These are phyloP conservation scores for Epicauta chinensis DNA, from an alignment of 1,140 invertebrate genomes.

Conservation along the genomic window DNA sequence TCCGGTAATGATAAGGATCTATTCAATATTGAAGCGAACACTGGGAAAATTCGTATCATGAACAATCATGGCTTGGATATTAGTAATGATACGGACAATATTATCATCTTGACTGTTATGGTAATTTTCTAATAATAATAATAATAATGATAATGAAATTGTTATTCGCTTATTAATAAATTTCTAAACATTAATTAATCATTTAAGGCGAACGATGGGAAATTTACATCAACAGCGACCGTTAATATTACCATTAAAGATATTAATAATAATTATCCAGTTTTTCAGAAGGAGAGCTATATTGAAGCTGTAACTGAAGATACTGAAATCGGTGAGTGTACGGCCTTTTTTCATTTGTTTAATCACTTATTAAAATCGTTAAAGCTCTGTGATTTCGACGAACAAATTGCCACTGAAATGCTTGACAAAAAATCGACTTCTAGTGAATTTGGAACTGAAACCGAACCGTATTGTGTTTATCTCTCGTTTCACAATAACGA, in stretches of 20 bases:
- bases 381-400: too few species aligned
- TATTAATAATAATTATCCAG: constrained; percentile 80
- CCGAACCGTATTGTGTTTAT: too few species aligned
- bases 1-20: constrained; percentile 56
- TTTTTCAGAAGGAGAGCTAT: constrained; percentile 69
- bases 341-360: too few species aligned
- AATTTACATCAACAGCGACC: constrained; percentile 59
- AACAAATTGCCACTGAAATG: too few species aligned
- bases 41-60: constrained; percentile 63
- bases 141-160: neutral
- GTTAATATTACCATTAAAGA: constrained; percentile 75
- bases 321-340: constrained; percentile 55
- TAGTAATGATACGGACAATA: constrained; percentile 53
- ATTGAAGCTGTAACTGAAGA: constrained; percentile 69
- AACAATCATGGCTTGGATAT: constrained; percentile 55
- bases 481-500: too few species aligned
- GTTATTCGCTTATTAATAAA: neutral
- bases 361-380: too few species aligned
- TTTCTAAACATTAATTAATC: neutral
- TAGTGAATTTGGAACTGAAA: too few species aligned
- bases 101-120: constrained; percentile 50
- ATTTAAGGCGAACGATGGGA: constrained; percentile 67
- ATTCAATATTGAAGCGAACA: constrained; percentile 61
- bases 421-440: too few species aligned
- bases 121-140: too few species aligned